A percentile compares a stretch with the other conserved stretches of the same genome.
phyloP scores from a whole-genome alignment of 2,888 invertebrate species.

The Callosobruchus maculatus region DNA sequence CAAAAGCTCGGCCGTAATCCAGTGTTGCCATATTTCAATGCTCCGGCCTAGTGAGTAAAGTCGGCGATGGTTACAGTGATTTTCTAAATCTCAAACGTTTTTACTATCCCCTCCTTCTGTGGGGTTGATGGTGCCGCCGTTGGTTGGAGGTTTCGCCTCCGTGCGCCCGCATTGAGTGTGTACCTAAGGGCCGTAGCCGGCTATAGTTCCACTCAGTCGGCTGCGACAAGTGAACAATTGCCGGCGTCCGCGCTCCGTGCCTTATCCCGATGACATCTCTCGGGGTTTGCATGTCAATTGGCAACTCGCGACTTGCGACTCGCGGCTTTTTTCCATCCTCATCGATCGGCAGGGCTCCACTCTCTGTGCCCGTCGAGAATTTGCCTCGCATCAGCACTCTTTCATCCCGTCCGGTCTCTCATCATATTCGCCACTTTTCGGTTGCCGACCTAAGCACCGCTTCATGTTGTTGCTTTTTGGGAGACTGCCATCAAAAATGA shows the following conservation, averaged over 20 bases:
- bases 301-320: background rate
- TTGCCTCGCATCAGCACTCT: background rate
- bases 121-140: background rate
- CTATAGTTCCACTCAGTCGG: background rate
- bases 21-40: too few relatives aligned
- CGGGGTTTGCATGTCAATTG: constrained; percentile 25
- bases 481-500: too few relatives aligned
- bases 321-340: background rate
- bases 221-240: background rate
- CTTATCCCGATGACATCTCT: constrained; percentile 26
- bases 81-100: too few relatives aligned
- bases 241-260: constrained; percentile 22
- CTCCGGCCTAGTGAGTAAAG: too few relatives aligned
- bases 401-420: background rate
- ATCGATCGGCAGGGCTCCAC: background rate
- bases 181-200: background rate
- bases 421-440: background rate
- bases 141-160: background rate
- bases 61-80: too few relatives aligned
- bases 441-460: background rate
- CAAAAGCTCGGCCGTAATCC: too few relatives aligned
- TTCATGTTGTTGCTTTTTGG: too few relatives aligned
- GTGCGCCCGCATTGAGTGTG: background rate
- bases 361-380: background rate
- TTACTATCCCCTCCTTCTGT: background rate